phyloP scores from a whole-genome alignment of 2,113 vertebrate genomes.

The Paralichthys olivaceus region DNA sequence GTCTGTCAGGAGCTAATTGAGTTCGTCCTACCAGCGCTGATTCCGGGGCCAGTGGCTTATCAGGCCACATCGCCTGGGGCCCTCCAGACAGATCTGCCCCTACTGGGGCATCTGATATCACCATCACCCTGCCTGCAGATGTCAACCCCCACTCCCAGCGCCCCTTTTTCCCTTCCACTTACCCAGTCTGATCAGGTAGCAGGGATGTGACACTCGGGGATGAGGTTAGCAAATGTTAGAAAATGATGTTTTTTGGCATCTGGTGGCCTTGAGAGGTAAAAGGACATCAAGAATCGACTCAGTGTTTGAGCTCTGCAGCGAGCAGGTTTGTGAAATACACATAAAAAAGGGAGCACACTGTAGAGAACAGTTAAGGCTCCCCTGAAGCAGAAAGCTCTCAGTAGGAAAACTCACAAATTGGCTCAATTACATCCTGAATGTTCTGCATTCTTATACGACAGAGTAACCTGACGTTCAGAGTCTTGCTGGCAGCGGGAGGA shows the following conservation, averaged over 20 bases:
- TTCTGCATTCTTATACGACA: conserved; percentile 27
- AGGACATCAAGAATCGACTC: conserved; percentile 53
- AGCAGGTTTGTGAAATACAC: conserved; percentile 34
- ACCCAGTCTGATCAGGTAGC: conserved; percentile 66
- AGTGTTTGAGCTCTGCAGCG: conserved; percentile 22
- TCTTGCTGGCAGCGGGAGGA: conserved; percentile 53
- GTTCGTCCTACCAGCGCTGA: conserved; percentile 79
- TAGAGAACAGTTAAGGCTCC: conserved; percentile 44
- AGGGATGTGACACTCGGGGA: conserved; percentile 59
- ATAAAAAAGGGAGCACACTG: conserved; percentile 22
- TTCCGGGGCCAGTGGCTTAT: conserved; percentile 83
- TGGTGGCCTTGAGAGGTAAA: conserved; percentile 52
- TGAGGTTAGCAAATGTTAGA: conserved; percentile 68
- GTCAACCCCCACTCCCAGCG: conserved; percentile 64
- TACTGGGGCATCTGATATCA: conserved; percentile 83
- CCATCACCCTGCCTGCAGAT: conserved; percentile 77
- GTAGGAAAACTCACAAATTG: conserved; percentile 71
- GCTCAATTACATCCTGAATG: conserved; percentile 66
- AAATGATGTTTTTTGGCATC: conserved; percentile 64
- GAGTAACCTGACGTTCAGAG: conserved; percentile 46
- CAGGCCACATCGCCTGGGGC: conserved; percentile 80
- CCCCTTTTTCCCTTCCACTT: conserved; percentile 48
- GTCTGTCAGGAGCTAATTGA: conserved; percentile 86
- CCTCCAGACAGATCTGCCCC: conserved; percentile 78
- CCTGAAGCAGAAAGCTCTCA: conserved; percentile 45